Conservation (phyloP, 2,797 vertebrate genomes). For the Aphelocoma californica region DNA sequence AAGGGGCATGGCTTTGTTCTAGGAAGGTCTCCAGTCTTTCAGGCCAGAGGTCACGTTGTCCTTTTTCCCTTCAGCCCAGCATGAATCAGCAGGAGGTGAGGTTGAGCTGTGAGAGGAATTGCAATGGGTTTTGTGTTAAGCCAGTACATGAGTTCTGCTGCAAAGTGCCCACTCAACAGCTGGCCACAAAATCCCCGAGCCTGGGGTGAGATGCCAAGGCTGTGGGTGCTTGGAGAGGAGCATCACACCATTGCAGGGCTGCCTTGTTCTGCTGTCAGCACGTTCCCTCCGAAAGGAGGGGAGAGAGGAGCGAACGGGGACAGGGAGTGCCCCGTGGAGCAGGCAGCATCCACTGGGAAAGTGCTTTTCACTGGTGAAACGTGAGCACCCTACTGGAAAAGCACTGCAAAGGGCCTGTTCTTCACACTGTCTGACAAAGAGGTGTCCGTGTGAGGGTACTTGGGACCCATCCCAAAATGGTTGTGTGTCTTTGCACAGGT, state of each 20-base stretch:
- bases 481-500: background rate
- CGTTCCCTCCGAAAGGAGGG: fast-evolving
- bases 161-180: conserved; percentile 42
- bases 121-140: background rate
- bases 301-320: background rate
- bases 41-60: background rate
- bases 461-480: background rate
- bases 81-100: background rate
- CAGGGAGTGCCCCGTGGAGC: background rate
- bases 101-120: background rate
- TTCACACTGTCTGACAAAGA: background rate
- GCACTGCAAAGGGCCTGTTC: background rate
- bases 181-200: background rate
- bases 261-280: background rate
- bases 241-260: background rate
- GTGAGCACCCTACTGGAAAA: background rate
- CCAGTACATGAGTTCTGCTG: background rate
- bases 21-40: background rate
- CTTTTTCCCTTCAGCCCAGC: background rate
- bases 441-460: fast-evolving
- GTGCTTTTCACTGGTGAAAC: background rate
- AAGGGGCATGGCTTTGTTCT: background rate
- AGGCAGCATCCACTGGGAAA: background rate
- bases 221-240: background rate
- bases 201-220: background rate